These are phyloP conservation scores for Hymenopus coronatus DNA, from an alignment of 2,888 invertebrate genomes.

Conservation along the genomic window DNA sequence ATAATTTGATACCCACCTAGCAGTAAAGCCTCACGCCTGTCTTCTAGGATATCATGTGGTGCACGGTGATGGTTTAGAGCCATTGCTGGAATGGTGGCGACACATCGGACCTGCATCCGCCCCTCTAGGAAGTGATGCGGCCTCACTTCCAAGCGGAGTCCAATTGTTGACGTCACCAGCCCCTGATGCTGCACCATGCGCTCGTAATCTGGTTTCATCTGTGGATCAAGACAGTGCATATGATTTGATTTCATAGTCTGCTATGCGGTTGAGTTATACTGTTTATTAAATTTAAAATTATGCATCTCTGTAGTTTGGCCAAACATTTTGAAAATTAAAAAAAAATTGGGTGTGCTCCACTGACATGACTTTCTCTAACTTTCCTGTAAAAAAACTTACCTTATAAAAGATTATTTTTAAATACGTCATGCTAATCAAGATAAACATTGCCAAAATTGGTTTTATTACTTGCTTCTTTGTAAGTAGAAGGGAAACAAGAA, in stretches of 20 bases:
- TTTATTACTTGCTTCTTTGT: no score
- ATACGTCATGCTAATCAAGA: no score
- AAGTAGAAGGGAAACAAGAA: no score
- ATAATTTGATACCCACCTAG: constrained; percentile 18
- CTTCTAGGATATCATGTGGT: constrained; percentile 20
- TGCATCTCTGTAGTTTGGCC: no score
- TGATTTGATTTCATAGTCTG: neutral
- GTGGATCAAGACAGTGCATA: neutral
- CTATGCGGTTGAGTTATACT: no score
- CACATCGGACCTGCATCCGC: constrained; percentile 31
- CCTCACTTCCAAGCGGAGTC: constrained; percentile 26
- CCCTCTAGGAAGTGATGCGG: constrained; percentile 30
- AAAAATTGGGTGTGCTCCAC: no score
- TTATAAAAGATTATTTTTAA: no score
- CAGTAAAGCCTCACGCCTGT: constrained; percentile 30
- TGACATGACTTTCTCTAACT: no score
- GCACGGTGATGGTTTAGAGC: constrained; percentile 20
- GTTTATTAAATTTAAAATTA: no score
- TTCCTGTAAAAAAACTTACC: no score
- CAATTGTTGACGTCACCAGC: constrained; percentile 27
- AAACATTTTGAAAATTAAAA: no score
- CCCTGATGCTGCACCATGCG: constrained; percentile 29
- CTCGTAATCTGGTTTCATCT: constrained; percentile 30
- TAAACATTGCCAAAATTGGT: no score
- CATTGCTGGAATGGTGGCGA: constrained; percentile 27